Conservation (phyloP, 2,797 vertebrate genomes). For the Lindbergichthys nudifrons region DNA sequence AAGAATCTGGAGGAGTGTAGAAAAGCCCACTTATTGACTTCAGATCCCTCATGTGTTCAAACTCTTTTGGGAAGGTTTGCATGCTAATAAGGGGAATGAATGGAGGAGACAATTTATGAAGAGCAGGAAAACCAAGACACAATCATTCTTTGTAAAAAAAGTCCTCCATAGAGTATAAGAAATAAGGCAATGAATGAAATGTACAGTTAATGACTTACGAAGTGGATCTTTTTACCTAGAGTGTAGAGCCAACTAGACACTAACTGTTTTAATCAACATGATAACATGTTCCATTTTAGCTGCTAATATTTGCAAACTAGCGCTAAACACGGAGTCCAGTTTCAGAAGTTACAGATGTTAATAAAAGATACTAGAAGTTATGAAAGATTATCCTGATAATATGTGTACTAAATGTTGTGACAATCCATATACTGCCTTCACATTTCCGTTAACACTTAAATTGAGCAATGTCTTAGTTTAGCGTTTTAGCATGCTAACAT, state of each 20-base stretch:
- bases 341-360: no score
- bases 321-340: neutral
- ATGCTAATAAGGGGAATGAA: constrained; percentile 10
- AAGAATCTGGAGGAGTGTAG: constrained; percentile 20
- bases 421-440: neutral
- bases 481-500: no score
- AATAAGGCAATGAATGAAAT: neutral
- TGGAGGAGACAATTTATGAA: neutral
- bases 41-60: constrained; percentile 21
- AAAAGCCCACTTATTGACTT: constrained; percentile 9
- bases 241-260: neutral
- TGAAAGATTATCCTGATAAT: neutral
- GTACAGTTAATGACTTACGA: neutral
- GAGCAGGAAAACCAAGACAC: neutral
- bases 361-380: no score
- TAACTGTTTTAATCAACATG: no score
- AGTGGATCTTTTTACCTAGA: neutral
- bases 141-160: constrained; percentile 12
- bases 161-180: neutral
- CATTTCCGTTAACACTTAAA: neutral
- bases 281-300: neutral
- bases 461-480: neutral
- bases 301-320: neutral
- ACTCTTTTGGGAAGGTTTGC: constrained; percentile 20
- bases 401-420: neutral